Evolutionary conservation across 1,140 invertebrate species (phyloP).

Genomic region (Bombus cullumanus): DNA sequence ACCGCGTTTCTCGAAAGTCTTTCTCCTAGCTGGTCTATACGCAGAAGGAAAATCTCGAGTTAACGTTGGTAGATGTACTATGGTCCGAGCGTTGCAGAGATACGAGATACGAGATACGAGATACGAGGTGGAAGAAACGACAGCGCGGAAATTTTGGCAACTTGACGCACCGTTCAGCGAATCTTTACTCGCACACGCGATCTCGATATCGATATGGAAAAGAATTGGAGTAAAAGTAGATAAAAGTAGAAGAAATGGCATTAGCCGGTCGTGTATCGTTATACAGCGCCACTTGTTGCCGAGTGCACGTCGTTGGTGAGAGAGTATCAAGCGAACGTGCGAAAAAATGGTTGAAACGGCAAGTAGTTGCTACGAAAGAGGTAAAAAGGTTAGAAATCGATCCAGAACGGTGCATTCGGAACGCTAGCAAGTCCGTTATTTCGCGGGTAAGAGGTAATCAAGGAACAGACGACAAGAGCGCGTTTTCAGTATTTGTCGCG

Average conservation of each 20-base stretch:
- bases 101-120: neutral
- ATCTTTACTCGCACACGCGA: neutral
- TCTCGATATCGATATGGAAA: neutral
- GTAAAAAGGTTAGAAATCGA: too few species aligned
- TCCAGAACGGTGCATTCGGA: too few species aligned
- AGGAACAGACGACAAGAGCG: neutral
- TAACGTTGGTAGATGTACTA: neutral
- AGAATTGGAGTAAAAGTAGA: too few species aligned
- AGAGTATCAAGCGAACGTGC: neutral
- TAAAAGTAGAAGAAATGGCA: too few species aligned
- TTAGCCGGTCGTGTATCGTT: slow-evolving; percentile 1
- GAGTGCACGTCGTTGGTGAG: slow-evolving; percentile 1
- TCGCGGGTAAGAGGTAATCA: too few species aligned
- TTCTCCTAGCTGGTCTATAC: neutral
- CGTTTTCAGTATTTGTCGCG: neutral
- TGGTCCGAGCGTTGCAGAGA: neutral
- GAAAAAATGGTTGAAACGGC: neutral
- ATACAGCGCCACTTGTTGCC: slow-evolving; percentile 52
- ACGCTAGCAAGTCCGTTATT: neutral
- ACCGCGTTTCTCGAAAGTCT: neutral
- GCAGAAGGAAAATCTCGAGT: neutral
- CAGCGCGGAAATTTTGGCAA: neutral
- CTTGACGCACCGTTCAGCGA: neutral
- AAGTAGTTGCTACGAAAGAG: neutral
- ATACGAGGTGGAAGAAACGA: neutral